Conservation (phyloP, 2,113 vertebrate genomes). For the Neopipo cinnamomea region DNA sequence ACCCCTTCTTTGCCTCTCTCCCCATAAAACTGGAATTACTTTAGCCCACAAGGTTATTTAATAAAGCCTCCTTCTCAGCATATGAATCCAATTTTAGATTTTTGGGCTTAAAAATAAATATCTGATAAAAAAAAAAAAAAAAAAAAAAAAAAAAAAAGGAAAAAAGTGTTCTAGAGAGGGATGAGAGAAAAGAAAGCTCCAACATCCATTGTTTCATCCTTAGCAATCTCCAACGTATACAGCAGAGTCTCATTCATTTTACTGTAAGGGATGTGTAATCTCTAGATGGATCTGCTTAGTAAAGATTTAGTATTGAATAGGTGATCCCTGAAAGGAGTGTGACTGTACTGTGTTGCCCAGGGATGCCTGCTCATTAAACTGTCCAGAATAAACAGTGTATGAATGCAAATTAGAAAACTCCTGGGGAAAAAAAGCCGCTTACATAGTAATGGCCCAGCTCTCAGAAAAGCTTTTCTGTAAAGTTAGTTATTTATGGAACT, state of each 20-base stretch:
- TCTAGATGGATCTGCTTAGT: neutral
- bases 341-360: neutral
- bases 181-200: neutral
- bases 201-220: neutral
- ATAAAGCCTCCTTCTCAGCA: neutral
- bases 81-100: slow-evolving; percentile 1
- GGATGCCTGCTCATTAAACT: neutral
- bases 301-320: neutral
- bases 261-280: neutral
- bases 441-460: neutral
- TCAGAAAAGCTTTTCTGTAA: neutral
- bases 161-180: neutral
- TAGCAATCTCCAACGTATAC: neutral
- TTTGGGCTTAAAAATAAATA: slow-evolving; percentile 31
- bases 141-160: neutral
- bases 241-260: neutral
- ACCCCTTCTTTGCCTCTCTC: neutral
- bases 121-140: neutral
- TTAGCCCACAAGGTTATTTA: neutral
- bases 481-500: neutral
- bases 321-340: neutral
- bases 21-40: slow-evolving; percentile 12
- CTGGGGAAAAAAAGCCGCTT: neutral
- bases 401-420: slow-evolving; percentile 3
- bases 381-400: neutral